phyloP scores from a whole-genome alignment of 2,113 vertebrate species.

The Pitta sordida region DNA sequence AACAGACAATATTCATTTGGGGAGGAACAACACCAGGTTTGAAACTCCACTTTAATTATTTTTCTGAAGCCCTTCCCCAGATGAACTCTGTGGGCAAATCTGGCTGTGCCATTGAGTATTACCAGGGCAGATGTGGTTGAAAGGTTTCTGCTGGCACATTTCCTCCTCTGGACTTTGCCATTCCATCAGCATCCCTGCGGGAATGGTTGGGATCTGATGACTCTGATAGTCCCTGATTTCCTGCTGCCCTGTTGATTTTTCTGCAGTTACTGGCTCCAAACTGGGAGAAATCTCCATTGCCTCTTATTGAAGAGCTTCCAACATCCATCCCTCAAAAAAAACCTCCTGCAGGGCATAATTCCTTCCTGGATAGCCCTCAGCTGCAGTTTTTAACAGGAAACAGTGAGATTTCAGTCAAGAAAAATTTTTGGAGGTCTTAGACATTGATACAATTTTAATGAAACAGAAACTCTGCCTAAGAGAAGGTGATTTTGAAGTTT shows the following conservation, averaged over 20 bases:
- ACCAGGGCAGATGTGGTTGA: not conserved
- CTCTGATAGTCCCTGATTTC: not conserved
- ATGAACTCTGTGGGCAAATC: not conserved
- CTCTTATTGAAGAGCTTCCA: not conserved
- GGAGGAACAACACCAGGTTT: not conserved
- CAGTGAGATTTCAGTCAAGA: not conserved
- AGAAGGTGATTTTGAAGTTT: not conserved
- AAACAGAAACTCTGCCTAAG: not conserved
- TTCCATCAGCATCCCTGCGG: rapidly evolving
- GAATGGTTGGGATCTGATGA: not conserved
- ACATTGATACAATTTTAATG: not conserved
- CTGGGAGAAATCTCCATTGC: not conserved
- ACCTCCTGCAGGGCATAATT: not conserved
- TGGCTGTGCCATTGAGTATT: not conserved
- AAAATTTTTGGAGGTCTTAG: not conserved
- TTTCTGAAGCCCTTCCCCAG: not conserved
- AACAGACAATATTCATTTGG: rapidly evolving
- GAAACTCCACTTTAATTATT: not conserved
- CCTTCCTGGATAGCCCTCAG: not conserved
- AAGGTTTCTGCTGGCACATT: not conserved
- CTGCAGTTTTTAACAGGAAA: not conserved
- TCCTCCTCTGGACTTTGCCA: not conserved
- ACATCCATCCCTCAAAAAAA: not conserved
- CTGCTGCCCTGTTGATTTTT: not conserved
- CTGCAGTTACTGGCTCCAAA: not conserved